Percentiles rank a stretch among this genome's conserved stretches.
These are phyloP conservation scores for Chelmon rostratus DNA, from an alignment of 2,797 vertebrate species.

Conservation along the genomic window DNA sequence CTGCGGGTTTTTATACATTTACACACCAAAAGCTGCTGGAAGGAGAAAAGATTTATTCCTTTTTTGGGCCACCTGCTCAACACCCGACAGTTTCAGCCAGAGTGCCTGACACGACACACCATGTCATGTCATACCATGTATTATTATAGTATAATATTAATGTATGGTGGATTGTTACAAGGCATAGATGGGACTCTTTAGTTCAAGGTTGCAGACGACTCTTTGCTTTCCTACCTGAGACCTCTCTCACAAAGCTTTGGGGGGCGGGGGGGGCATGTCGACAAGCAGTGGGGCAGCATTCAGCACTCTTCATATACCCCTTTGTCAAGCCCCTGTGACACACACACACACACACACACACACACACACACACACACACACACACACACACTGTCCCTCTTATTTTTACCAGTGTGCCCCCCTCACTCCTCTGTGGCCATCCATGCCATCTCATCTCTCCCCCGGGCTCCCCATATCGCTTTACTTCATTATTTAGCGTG, in stretches of 20 bases:
- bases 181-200: conserved; percentile 5
- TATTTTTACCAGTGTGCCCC: conserved; percentile 65
- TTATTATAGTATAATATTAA: conserved; percentile 55
- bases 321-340: conserved; percentile 43
- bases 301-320: conserved; percentile 36
- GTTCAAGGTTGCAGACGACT: conserved; percentile 46
- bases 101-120: conserved; percentile 4
- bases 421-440: conserved; percentile 60
- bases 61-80: neutral
- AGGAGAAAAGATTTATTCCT: neutral
- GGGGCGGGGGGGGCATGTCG: conserved; percentile 36
- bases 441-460: conserved; percentile 70
- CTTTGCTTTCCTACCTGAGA: conserved; percentile 39
- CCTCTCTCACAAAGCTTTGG: conserved; percentile 47
- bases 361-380: conserved; percentile 28
- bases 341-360: conserved; percentile 16
- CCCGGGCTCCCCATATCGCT: conserved; percentile 72
- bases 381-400: conserved; percentile 31
- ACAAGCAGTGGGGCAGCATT: conserved; percentile 42
- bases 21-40: neutral
- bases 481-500: conserved; percentile 85
- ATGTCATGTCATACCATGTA: conserved; percentile 10
- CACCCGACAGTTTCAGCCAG: neutral
- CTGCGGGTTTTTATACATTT: neutral
- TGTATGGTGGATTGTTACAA: conserved; percentile 34